A percentile compares a stretch with the other conserved stretches of the same genome.
These are phyloP conservation scores for Luehdorfia chinensis DNA, from an alignment of 1,140 invertebrate genomes.

Conservation along the genomic window DNA sequence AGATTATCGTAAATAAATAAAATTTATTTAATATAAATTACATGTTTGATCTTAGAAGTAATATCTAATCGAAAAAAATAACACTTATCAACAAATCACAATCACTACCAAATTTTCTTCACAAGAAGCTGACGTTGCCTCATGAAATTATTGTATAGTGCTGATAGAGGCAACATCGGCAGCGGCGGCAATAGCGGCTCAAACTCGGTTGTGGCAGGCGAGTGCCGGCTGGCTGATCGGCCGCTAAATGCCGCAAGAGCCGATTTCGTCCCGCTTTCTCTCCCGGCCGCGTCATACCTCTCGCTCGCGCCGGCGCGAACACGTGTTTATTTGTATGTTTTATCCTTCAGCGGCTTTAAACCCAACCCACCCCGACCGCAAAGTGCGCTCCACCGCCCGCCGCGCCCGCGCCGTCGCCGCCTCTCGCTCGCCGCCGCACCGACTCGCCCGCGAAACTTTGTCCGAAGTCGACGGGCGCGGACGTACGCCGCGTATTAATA, in stretches of 20 bases:
- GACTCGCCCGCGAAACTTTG: slow-evolving; percentile 72
- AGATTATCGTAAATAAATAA: too few species aligned
- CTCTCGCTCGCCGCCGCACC: slow-evolving; percentile 66
- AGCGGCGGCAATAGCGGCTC: slow-evolving; percentile 24
- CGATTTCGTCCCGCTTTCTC: slow-evolving; percentile 55
- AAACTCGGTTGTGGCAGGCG: slow-evolving; percentile 29
- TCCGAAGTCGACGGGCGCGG: slow-evolving; percentile 70
- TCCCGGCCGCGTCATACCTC: slow-evolving; percentile 42
- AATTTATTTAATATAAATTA: too few species aligned
- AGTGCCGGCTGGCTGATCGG: slow-evolving; percentile 42
- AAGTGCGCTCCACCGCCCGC: slow-evolving; percentile 70
- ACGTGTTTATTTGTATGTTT: slow-evolving; percentile 79
- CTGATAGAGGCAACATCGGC: slow-evolving; percentile 16
- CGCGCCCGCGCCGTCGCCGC: slow-evolving; percentile 66
- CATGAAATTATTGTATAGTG: too few species aligned
- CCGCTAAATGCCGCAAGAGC: slow-evolving; percentile 74
- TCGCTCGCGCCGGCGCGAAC: slow-evolving; percentile 76
- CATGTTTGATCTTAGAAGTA: too few species aligned
- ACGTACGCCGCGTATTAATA: slow-evolving; percentile 72
- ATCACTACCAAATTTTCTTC: too few species aligned
- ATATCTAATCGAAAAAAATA: too few species aligned
- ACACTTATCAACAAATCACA: too few species aligned
- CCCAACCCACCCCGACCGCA: slow-evolving; percentile 77
- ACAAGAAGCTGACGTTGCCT: too few species aligned
- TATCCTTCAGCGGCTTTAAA: slow-evolving; percentile 79